phyloP scores from a whole-genome alignment of 2,888 invertebrate genomes.

The Pilophorus perplexus region DNA sequence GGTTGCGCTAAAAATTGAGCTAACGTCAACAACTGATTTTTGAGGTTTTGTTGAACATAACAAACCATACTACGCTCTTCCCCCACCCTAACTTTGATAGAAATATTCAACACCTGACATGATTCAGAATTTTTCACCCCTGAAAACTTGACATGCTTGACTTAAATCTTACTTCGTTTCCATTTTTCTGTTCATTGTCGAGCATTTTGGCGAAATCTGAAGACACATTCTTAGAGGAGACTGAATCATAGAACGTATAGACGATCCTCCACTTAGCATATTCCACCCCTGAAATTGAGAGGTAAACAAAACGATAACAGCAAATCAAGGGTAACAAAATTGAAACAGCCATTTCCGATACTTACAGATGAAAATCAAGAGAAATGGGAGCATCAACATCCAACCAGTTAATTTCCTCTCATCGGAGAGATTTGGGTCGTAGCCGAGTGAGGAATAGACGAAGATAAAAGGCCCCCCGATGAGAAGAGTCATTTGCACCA shows the following conservation, averaged over 20 bases:
- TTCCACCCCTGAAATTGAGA: slow-evolving; percentile 12
- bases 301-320: not conserved
- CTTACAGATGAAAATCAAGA: slow-evolving; percentile 1
- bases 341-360: not conserved
- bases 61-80: not conserved
- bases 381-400: not conserved
- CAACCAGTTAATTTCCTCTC: not conserved
- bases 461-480: not conserved
- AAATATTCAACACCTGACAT: no score
- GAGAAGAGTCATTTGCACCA: not conserved
- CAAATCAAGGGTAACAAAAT: not conserved
- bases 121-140: no score
- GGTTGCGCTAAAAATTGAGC: no score
- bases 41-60: no score
- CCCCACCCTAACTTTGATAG: no score
- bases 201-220: slow-evolving; percentile 9
- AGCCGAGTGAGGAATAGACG: slow-evolving; percentile 13
- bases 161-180: not conserved
- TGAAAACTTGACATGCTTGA: not conserved
- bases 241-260: slow-evolving; percentile 4
- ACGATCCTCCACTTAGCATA: slow-evolving; percentile 5
- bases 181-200: not conserved
- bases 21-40: no score
- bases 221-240: not conserved
- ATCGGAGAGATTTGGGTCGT: not conserved